Base-by-base conservation (phyloP, 1,140 invertebrate species). In the Sitobion miscanthi region DNA sequence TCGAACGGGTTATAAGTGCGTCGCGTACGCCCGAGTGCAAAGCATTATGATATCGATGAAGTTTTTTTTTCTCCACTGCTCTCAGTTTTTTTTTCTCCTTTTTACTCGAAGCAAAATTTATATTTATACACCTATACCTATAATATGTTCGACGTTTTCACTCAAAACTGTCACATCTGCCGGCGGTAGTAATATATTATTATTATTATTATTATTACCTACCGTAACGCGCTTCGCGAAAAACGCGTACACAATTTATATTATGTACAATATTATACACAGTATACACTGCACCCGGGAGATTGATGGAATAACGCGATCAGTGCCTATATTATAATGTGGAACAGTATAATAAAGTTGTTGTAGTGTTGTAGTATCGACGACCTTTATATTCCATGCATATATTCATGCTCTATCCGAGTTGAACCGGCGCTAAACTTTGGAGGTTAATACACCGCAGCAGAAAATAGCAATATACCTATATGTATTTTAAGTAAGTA, bases 101-200 rank as follows among this genome's bases (percentile, higher is more conserved):
- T 54, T 77, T 52, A 38, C n/a, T 54, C 25, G 35, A 23, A 85
- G 83, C 8, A 14, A 77, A 77, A 77, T 77, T 77, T n/a, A 77
- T 35, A 35, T 8, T 87, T 35, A n/a, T 87, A 49, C 30, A n/a
- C 25, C 4, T 35, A 49, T 49, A 20, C 23, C 2, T 23, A 42
- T 86, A 45, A 88, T 87, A 87, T 35, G 38, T 25, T 54, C 21
- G 35, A 54, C n/a, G 88, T 54, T 57, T 57, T 89, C 88, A 89
- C 52, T 54, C 21, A 35, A 57, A 89, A 57, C 52, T 89, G 88
- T 89, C 88, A 89, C 54, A 42, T 89, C 52, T n/a, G 49, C n/a
- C 21, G 21, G 8, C 35, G 49, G 52, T 38, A 57, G 88, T 89
- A 89, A 57, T 89, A 89, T 89, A 89, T 54, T 54, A 89, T 89